Percentiles rank a stretch among this genome's conserved stretches.
Conservation (phyloP, 1,140 invertebrate genomes). For the Zaprionus nigranus region DNA sequence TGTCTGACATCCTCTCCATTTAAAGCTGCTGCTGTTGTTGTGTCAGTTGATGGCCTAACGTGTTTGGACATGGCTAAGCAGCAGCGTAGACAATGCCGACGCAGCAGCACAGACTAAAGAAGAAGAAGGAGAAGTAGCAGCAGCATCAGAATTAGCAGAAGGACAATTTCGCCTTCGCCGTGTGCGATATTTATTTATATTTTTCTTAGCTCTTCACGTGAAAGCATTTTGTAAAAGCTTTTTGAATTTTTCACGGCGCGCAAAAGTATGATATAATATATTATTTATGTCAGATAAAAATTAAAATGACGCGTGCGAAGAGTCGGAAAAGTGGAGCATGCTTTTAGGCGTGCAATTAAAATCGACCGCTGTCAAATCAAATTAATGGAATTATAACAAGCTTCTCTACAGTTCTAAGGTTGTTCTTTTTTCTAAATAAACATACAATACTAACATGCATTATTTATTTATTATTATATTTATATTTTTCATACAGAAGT, state of each 20-base stretch:
- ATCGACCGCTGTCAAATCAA: background rate
- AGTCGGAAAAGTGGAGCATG: slow-evolving; percentile 32
- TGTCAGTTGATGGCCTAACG: slow-evolving; percentile 67
- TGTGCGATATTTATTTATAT: slow-evolving; percentile 58
- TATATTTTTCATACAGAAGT: no score
- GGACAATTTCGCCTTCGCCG: slow-evolving; percentile 15
- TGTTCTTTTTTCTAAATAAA: background rate
- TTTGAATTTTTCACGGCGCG: slow-evolving; percentile 55
- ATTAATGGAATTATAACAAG: background rate
- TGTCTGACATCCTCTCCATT: slow-evolving; percentile 54
- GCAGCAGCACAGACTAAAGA: background rate
- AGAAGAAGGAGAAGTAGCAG: background rate
- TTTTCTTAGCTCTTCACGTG: slow-evolving; percentile 28
- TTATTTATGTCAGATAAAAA: slow-evolving; percentile 22
- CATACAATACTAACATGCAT: no score
- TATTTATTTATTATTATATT: no score
- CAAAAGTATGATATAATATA: slow-evolving; percentile 51
- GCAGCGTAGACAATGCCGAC: slow-evolving; percentile 61
- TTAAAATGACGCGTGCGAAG: slow-evolving; percentile 30
- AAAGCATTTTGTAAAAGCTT: slow-evolving; percentile 46
- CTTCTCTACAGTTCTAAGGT: background rate
- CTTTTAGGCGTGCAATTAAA: no score
- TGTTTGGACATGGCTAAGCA: slow-evolving; percentile 74
- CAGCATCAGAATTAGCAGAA: slow-evolving; percentile 14
- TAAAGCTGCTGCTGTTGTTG: slow-evolving; percentile 32